Base-by-base conservation (phyloP, 2,113 vertebrate species). In the Nettapus auritus region DNA sequence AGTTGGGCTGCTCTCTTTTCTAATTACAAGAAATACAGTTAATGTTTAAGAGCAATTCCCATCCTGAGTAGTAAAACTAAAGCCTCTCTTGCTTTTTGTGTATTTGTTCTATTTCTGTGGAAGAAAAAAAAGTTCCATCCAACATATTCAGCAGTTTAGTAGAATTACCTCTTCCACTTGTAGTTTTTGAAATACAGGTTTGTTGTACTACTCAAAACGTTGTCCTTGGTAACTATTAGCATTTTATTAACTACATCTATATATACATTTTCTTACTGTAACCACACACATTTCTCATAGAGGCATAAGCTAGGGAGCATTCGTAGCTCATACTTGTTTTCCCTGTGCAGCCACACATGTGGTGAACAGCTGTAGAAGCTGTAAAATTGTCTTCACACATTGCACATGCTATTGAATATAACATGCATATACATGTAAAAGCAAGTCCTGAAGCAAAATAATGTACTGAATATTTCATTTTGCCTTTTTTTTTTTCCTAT, bases 321-420 rank as follows among this genome's bases (percentile, higher is more conserved):
- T 97, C 89, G 96, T 95, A 92, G 85, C 93, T 95, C 86, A 87
- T 91, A 75, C 50, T 97, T 94, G 68, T 87, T 98, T 94, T 96
- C 91, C 89, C 75, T 76, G 50, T 94, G 95, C 81, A 96, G 79
- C 59, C 90, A 86, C 82, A 97, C 96, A 97, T 97, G 92, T 97
- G 98, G 96, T 69, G 84, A 97, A 90, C 98, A 98, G 97, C 97
- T 98, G 97, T 83, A 87, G 84, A 94, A 95, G 68, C 18, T 86
- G 75, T 95, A 93, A 95, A 95, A 80, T 94, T 95, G 66, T 71
- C 92, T 81, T 94, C 93, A 86, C 42, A 64, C 67, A 36, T 82
- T 91, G 89, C 92, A 59, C 50, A 84, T 84, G 48, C 73, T 94
- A 67, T 91, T 86, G 57, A 87, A 63, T 60, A 48, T 31, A 83